These are phyloP conservation scores for Toxotes jaculatrix DNA, from an alignment of 2,113 vertebrate genomes.

Conservation along the genomic window DNA sequence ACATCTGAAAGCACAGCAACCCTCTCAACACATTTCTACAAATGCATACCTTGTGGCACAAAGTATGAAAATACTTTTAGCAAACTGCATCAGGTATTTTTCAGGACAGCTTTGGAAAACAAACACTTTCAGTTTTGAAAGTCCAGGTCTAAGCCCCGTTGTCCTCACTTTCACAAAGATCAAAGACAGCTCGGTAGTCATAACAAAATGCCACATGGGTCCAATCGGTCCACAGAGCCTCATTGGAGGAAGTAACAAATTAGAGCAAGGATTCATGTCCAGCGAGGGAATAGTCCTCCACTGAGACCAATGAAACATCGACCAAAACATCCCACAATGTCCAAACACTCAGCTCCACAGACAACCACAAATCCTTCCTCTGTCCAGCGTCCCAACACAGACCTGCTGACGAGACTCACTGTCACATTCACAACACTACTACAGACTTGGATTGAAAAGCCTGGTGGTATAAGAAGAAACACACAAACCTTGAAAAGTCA, in stretches of 20 bases:
- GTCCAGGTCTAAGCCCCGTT: neutral
- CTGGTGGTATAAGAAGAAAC: slow-evolving; percentile 26
- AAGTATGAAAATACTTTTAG: neutral
- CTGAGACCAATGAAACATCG: slow-evolving; percentile 16
- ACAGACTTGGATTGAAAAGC: neutral
- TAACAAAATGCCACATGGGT: slow-evolving; percentile 30
- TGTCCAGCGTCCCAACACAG: neutral
- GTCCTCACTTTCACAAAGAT: slow-evolving; percentile 30
- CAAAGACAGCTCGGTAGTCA: slow-evolving; percentile 25
- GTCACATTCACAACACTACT: neutral
- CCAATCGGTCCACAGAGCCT: slow-evolving; percentile 30
- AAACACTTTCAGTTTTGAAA: neutral
- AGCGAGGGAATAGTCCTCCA: neutral
- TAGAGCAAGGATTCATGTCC: slow-evolving; percentile 46
- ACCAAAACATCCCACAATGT: slow-evolving; percentile 20
- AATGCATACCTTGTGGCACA: neutral
- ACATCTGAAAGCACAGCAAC: neutral
- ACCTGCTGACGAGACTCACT: slow-evolving; percentile 33
- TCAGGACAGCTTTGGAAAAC: neutral
- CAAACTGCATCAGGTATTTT: slow-evolving; percentile 3
- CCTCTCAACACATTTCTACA: neutral
- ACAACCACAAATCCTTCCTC: slow-evolving; percentile 10
- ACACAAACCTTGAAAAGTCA: slow-evolving; percentile 68
- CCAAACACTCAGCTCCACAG: slow-evolving; percentile 22
- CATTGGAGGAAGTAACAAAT: slow-evolving; percentile 67